These are phyloP conservation scores for Crotalus tigris DNA, from an alignment of 2,113 vertebrate genomes.

Conservation along the genomic window DNA sequence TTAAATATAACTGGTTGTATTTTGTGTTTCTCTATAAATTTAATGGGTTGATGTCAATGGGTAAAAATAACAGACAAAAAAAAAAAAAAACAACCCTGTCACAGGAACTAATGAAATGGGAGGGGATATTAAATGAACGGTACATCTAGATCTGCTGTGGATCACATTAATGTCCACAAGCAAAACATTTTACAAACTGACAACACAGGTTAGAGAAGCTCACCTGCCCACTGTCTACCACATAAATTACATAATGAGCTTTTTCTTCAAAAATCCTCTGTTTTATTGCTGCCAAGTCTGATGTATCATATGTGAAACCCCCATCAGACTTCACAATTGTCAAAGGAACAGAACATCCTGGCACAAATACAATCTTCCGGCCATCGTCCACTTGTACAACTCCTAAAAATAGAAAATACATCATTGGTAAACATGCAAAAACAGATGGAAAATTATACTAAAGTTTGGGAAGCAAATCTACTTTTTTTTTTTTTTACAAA, in stretches of 20 bases:
- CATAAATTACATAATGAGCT: conserved; percentile 87
- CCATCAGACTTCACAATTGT: conserved; percentile 93
- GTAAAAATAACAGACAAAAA: neutral
- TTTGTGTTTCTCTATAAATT: neutral
- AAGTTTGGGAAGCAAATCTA: neutral
- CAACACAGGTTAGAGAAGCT: conserved; percentile 19
- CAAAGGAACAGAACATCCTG: conserved; percentile 84
- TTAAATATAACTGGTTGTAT: neutral
- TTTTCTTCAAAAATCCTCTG: conserved; percentile 86
- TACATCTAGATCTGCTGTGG: neutral
- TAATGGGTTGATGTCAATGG: neutral
- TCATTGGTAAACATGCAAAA: neutral
- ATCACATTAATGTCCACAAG: neutral
- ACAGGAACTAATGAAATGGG: neutral
- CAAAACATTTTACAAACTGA: neutral
- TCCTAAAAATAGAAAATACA: conserved; percentile 65
- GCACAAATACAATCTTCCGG: conserved; percentile 86
- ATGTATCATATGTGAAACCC: conserved; percentile 95
- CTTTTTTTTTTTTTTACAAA: no score
- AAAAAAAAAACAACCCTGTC: neutral
- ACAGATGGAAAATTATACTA: neutral
- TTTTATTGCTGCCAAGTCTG: conserved; percentile 88
- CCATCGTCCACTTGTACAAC: conserved; percentile 87
- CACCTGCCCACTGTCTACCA: conserved; percentile 95
- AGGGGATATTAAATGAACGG: neutral